Conservation (phyloP, 92 coral and sea anemone genomes). For the Porites cylindrica region DNA sequence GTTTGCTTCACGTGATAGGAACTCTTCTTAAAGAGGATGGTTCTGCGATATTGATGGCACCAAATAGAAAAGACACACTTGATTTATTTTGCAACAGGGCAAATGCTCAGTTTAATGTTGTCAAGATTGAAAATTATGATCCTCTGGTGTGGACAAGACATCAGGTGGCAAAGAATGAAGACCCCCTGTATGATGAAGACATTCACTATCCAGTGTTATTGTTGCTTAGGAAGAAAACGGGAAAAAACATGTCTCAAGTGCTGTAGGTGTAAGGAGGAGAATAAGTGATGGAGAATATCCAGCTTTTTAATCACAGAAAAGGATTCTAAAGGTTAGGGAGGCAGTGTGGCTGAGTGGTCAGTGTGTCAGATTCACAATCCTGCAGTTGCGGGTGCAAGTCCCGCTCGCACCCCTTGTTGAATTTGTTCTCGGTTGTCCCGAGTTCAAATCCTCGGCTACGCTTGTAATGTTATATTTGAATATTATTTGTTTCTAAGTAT, state of each 20-base stretch:
- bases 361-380: too few relatives aligned
- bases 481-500: too few relatives aligned
- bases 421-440: too few relatives aligned
- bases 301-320: too few relatives aligned
- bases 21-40: constrained; percentile 43
- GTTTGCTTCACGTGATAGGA: constrained; percentile 51
- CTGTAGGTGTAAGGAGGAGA: not conserved
- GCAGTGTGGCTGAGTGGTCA: too few relatives aligned
- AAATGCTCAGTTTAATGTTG: constrained; percentile 2
- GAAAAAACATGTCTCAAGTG: not conserved
- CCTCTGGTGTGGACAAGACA: constrained; percentile 47
- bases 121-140: constrained; percentile 25
- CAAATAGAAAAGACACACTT: constrained; percentile 31
- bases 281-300: too few relatives aligned
- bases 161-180: constrained; percentile 20
- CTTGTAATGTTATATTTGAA: too few relatives aligned
- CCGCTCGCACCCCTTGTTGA: too few relatives aligned
- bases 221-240: constrained; percentile 32
- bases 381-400: too few relatives aligned
- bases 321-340: too few relatives aligned
- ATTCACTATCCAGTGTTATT: constrained; percentile 71
- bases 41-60: constrained; percentile 27
- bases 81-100: constrained; percentile 42
- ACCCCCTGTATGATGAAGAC: constrained; percentile 63
- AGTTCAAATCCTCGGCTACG: too few relatives aligned